Base-by-base conservation (phyloP, 2,888 invertebrate genomes). In the Leptopterna dolabrata region DNA sequence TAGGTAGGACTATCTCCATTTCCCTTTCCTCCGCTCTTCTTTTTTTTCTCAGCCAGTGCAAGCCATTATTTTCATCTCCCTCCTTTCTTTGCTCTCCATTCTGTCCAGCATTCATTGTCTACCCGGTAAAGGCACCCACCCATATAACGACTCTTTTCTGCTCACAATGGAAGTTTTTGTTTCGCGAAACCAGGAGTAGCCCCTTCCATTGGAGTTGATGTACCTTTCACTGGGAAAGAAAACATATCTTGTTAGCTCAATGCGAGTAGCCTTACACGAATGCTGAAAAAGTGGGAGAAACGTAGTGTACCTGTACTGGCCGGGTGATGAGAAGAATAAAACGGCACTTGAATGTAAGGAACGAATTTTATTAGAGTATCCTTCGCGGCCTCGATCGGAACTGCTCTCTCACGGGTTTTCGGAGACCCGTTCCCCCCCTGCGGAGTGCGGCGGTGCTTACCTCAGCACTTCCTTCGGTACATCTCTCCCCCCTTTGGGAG, bases 151-250 rank as follows among this genome's bases (percentile, higher is more conserved):
- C 24, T 24, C 63, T 63, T 63, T 63, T 63, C 19, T 63, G 63
- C 63, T 63, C 63, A 63, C 63, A 63, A 63, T 63, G 63, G 63
- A 27, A 63, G 63, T 63, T 63, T 63, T 63, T 63, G 63, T 63
- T 63, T 27, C 63, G 63, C 27, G 63, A 24, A 63, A 19, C 55
- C 47, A 16, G 47, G n/a, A 14, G 47, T 13, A 47, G 47, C 63
- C 63, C 19, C 63, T 63, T 24, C 63, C 24, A 63, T 7, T 7
- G 24, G 63, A 27, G 24, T 27, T 63, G 63, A 19, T 11, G 11
- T 11, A 27, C 63, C 24, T 63, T 63, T 63, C 63, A 63, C 24
- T 27, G 27, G 0, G 63, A 24, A 63, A 24, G 63, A 63, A 24
- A 63, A 63, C 63, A 63, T 63, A 63, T 11, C 63, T 63, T 24